phyloP scores from a whole-genome alignment of 2,888 invertebrate species.

The Acheta domesticus region DNA sequence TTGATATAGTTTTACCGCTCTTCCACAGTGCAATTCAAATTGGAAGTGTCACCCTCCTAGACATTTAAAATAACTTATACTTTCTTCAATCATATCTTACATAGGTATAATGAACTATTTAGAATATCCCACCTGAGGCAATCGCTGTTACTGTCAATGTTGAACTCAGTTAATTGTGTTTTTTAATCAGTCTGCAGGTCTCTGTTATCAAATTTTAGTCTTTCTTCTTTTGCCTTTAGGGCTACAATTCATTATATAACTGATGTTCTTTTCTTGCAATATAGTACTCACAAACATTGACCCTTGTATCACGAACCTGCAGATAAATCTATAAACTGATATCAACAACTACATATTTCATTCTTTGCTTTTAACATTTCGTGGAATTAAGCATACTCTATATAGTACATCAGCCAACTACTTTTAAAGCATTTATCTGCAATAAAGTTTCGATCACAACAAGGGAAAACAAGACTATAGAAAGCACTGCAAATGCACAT shows the following conservation, averaged over 20 bases:
- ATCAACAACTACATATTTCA: no score
- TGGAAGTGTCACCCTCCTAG: background rate
- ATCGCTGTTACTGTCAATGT: background rate
- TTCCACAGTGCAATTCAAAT: background rate
- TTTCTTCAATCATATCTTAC: background rate
- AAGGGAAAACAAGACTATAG: background rate
- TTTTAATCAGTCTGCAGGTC: no score
- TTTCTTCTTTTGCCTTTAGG: no score
- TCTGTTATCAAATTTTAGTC: no score
- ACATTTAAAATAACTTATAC: background rate
- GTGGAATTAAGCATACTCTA: background rate
- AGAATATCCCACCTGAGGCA: slow-evolving; percentile 9
- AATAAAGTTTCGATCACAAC: background rate
- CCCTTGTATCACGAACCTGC: no score
- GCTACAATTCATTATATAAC: no score
- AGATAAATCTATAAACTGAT: no score
- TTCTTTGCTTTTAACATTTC: background rate
- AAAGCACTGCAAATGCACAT: no score
- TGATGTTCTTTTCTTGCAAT: no score
- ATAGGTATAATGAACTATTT: background rate
- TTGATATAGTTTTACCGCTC: slow-evolving; percentile 1
- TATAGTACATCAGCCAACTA: background rate
- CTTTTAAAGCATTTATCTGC: background rate
- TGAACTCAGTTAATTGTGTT: no score
- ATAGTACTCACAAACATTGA: no score